Percentiles rank a stretch among this genome's conserved stretches.
These are phyloP conservation scores for Petrocephalus sullivani DNA, from an alignment of 2,797 vertebrate genomes.

Conservation along the genomic window DNA sequence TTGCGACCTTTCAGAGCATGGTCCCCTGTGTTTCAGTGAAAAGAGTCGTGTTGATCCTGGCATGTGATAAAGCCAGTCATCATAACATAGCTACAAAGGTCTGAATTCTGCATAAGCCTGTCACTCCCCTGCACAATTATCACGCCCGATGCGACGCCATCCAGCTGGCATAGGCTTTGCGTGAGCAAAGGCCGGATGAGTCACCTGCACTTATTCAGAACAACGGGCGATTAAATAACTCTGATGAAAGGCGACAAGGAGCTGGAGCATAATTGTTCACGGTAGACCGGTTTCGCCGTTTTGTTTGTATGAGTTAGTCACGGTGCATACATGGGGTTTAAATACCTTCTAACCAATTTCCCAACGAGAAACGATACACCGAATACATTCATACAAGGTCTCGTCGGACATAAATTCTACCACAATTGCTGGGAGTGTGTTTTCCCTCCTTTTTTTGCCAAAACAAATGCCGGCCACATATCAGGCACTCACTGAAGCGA, in stretches of 20 bases:
- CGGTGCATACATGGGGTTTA: constrained; percentile 5
- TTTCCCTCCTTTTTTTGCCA: not conserved
- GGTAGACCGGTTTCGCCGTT: constrained; percentile 24
- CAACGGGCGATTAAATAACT: constrained; percentile 35
- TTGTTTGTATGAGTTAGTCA: constrained; percentile 4
- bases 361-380: constrained; percentile 10
- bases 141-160: constrained; percentile 40
- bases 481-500: not conserved
- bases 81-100: not conserved
- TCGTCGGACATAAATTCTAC: not conserved
- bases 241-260: constrained; percentile 28
- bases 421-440: not conserved
- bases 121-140: constrained; percentile 24
- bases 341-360: constrained; percentile 16
- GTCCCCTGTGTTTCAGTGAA: not conserved
- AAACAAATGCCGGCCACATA: not conserved
- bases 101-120: not conserved
- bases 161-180: constrained; percentile 39
- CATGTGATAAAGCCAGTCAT: not conserved
- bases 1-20: not conserved
- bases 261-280: constrained; percentile 23
- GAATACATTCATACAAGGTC: not conserved
- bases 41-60: not conserved
- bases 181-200: constrained; percentile 46
- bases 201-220: constrained; percentile 46